Evolutionary conservation across 2,113 vertebrate species (phyloP), one percentile per base, ranked within the genome.

Genomic region (Camelus bactrianus): DNA sequence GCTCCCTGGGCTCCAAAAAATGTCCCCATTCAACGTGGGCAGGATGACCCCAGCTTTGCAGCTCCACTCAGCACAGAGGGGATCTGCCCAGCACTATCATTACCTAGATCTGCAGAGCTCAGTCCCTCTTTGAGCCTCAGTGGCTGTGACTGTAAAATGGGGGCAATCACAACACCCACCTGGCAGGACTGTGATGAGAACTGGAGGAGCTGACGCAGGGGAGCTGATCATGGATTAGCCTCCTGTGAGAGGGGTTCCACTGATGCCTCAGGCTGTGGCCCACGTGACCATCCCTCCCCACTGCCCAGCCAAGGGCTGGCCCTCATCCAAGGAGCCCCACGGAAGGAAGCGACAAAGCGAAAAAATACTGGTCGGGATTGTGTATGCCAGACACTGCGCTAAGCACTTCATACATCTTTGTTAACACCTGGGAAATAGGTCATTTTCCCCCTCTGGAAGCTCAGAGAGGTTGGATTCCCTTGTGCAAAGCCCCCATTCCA

Each of bases 21-120:
- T 38, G 50, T 38, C 50, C 28, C 42, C 7, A 26, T 17, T 58
- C 1, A 9, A 9, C 38, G 8, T 67, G 79, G 91, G 19, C 28
- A 4, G 2, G 0, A 2, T 0, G 10, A 50, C 15, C 70, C 67
- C 60, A 30, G 19, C 56, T 54, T 5, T n/a, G 50, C 42, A 42
- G 17, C 32, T 13, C n/a, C 30, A 35, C 65, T 30, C 15, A 13
- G 22, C 48, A 19, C 24, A 15, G 14, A 32, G n/a, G 22, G 56
- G 3, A 19, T 48, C 48, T 56, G 11, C 38, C 58, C 35, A n/a
- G 46, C 56, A n/a, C 8, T 60, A 6, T 30, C 4, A 0, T 2
- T 26, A 30, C 48, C 9, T 1, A 35, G 32, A 48, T 28, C 60
- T 62, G 26, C 22, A 1, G 26, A 38, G 14, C 65, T 88, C 60